Evolutionary conservation across 2,113 vertebrate species (phyloP).

Genomic region (Carassius auratus): DNA sequence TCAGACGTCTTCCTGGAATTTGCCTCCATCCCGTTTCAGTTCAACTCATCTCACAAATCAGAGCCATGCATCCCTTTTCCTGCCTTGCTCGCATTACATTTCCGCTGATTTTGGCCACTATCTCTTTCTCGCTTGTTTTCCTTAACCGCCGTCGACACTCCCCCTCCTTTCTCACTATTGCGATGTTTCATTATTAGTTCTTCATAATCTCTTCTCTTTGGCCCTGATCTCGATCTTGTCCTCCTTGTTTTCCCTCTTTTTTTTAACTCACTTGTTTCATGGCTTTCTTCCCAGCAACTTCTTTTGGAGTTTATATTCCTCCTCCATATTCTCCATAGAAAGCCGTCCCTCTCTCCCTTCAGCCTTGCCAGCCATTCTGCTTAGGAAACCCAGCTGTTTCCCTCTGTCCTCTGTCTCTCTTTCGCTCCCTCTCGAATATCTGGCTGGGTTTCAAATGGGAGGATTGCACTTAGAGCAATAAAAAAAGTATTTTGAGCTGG

Average conservation of each 20-base stretch:
- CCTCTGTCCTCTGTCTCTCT: constrained; percentile 70
- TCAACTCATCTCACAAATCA: constrained; percentile 61
- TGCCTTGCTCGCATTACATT: constrained; percentile 53
- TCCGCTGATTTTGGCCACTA: constrained; percentile 57
- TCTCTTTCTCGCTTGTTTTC: constrained; percentile 83
- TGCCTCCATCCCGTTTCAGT: constrained; percentile 48
- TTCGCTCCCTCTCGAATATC: constrained; percentile 61
- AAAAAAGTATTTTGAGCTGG: constrained; percentile 70
- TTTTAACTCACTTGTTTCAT: constrained; percentile 58
- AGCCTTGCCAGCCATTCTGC: constrained; percentile 59
- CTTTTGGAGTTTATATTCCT: constrained; percentile 67
- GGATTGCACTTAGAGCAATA: constrained; percentile 77
- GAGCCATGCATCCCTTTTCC: constrained; percentile 63
- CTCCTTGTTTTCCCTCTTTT: constrained; percentile 57
- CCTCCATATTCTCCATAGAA: constrained; percentile 67
- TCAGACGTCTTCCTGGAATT: constrained; percentile 54
- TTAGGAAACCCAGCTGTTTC: constrained; percentile 89
- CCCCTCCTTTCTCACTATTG: constrained; percentile 39
- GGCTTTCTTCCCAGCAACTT: constrained; percentile 78
- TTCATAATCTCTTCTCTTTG: constrained; percentile 80
- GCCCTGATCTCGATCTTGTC: constrained; percentile 54
- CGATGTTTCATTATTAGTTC: constrained; percentile 80
- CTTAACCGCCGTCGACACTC: constrained; percentile 73
- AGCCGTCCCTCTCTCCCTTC: constrained; percentile 56
- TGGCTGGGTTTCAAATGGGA: constrained; percentile 67